Percentiles rank a stretch among this genome's conserved stretches.
phyloP scores from a whole-genome alignment of 2,797 vertebrate genomes.

The Galaxias olidus region DNA sequence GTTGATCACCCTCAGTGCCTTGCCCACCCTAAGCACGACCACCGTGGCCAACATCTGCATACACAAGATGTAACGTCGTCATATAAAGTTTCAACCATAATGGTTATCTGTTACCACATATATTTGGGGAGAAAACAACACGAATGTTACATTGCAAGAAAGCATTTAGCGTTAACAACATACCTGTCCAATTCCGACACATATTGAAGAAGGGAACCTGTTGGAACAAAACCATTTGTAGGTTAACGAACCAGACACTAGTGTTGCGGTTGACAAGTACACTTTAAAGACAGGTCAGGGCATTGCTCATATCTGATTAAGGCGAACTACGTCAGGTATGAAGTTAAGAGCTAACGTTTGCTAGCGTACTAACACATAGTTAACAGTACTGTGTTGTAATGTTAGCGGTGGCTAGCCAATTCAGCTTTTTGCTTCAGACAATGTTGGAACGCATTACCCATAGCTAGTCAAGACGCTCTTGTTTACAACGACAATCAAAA shows the following conservation, averaged over 20 bases:
- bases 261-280: too few species aligned
- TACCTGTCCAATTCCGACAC: conserved; percentile 96
- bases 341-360: background rate
- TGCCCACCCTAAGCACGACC: conserved; percentile 88
- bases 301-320: too few species aligned
- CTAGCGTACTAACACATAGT: conserved; percentile 5
- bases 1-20: conserved; percentile 85
- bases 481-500: conserved; percentile 92
- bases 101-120: background rate
- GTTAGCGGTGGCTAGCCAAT: conserved; percentile 13
- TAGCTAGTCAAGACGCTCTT: conserved; percentile 92
- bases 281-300: too few species aligned
- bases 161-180: conserved; percentile 29
- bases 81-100: background rate
- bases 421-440: conserved; percentile 4
- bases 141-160: background rate
- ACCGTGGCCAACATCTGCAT: conserved; percentile 92
- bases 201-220: conserved; percentile 96
- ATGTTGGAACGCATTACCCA: conserved; percentile 73
- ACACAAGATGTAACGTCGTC: conserved; percentile 25
- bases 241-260: too few species aligned
- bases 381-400: too few species aligned
- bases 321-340: too few species aligned
- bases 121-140: background rate
- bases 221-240: background rate